Percentiles rank a stretch among this genome's conserved stretches.
Conservation (phyloP, 2,113 vertebrate genomes). For the Physeter macrocephalus region DNA sequence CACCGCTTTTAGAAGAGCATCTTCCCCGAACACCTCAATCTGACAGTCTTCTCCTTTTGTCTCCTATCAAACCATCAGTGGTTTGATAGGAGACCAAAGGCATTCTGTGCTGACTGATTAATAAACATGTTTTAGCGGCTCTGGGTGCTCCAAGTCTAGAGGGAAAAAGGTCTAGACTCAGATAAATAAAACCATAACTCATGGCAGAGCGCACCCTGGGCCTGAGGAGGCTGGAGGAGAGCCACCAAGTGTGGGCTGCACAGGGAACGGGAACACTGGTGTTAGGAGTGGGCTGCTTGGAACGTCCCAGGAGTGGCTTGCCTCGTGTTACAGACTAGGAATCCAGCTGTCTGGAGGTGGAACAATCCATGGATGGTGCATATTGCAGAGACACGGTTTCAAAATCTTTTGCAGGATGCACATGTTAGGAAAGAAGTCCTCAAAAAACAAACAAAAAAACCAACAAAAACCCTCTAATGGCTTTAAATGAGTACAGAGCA, state of each 20-base stretch:
- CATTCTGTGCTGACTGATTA: not conserved
- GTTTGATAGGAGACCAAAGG: not conserved
- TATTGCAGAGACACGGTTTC: slow-evolving; percentile 6
- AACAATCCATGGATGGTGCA: slow-evolving; percentile 17
- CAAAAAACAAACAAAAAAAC: not conserved
- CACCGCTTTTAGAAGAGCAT: not conserved
- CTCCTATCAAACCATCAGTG: not conserved
- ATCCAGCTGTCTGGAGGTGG: slow-evolving; percentile 73
- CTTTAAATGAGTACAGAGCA: not conserved
- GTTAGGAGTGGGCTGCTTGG: slow-evolving; percentile 62
- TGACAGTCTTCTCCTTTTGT: not conserved
- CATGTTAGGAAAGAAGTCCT: not conserved
- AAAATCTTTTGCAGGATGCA: not conserved
- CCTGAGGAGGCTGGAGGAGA: slow-evolving; percentile 26
- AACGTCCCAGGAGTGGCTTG: slow-evolving; percentile 38
- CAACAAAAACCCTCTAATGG: not conserved
- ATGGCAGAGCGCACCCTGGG: not conserved
- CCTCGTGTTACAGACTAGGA: slow-evolving; percentile 48
- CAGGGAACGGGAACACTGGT: slow-evolving; percentile 45
- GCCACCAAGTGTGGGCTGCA: slow-evolving; percentile 53
- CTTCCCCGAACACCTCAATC: not conserved
- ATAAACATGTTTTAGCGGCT: slow-evolving; percentile 3
- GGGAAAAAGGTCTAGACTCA: not conserved
- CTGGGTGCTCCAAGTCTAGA: not conserved
- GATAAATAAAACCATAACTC: not conserved